Conservation (phyloP, 2,888 invertebrate species). For the Euplagia quadripunctaria region DNA sequence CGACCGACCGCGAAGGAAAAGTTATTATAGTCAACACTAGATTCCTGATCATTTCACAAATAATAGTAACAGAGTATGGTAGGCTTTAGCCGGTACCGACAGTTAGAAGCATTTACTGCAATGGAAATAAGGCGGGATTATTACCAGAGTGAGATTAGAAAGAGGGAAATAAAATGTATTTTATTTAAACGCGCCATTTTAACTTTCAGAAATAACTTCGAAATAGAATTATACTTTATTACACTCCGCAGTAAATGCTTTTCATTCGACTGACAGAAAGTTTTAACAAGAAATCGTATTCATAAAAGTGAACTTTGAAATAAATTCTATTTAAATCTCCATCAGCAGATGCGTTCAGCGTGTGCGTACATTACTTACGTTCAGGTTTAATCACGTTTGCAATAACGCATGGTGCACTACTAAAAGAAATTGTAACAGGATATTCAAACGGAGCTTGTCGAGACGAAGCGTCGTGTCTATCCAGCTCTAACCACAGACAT, state of each 20-base stretch:
- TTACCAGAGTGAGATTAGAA: too few relatives aligned
- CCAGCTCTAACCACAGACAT: slow-evolving; percentile 60
- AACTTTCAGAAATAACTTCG: not conserved
- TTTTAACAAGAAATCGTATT: not conserved
- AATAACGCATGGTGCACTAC: slow-evolving; percentile 39
- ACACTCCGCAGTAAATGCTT: not conserved
- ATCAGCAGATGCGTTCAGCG: not conserved
- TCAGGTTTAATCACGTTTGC: slow-evolving; percentile 10
- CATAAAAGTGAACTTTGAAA: not conserved
- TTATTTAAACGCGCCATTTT: too few relatives aligned
- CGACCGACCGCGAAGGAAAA: too few relatives aligned
- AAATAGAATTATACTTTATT: not conserved
- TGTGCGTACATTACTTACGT: not conserved
- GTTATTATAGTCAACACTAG: too few relatives aligned
- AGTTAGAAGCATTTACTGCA: too few relatives aligned
- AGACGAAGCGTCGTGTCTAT: slow-evolving; percentile 61
- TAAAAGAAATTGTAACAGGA: slow-evolving; percentile 59
- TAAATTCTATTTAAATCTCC: not conserved
- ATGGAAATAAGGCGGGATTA: too few relatives aligned
- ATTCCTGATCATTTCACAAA: too few relatives aligned
- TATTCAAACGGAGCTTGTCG: slow-evolving; percentile 45
- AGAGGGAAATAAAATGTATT: too few relatives aligned
- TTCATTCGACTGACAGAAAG: not conserved
- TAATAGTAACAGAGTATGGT: too few relatives aligned
- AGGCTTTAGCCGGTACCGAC: too few relatives aligned